Conservation (phyloP, 2,888 invertebrate species). For the Microchrysa polita region DNA sequence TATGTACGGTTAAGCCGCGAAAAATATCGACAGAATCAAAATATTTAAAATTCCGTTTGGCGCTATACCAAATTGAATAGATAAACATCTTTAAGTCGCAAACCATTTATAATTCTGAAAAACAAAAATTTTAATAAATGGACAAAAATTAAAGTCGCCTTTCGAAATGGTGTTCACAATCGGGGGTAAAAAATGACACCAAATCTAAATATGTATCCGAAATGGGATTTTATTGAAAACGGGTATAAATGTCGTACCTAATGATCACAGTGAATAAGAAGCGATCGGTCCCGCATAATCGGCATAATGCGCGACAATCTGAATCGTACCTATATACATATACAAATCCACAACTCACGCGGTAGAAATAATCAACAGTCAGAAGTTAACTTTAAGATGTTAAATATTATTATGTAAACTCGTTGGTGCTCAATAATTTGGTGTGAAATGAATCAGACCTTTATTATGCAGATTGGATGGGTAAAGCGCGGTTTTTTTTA, state of each 20-base stretch:
- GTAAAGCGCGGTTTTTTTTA: background rate
- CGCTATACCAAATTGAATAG: slow-evolving; percentile 34
- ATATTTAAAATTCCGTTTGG: slow-evolving; percentile 43
- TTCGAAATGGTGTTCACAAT: no score
- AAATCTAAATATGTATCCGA: background rate
- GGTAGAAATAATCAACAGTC: slow-evolving; percentile 5
- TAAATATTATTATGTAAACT: slow-evolving; percentile 45
- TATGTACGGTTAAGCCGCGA: background rate
- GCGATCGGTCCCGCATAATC: background rate
- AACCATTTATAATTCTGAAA: slow-evolving; percentile 29
- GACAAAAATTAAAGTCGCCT: background rate
- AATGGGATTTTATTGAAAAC: slow-evolving; percentile 25
- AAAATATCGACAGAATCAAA: slow-evolving; percentile 24
- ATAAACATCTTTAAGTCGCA: slow-evolving; percentile 34
- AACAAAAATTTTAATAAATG: slow-evolving; percentile 6
- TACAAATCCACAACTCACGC: background rate
- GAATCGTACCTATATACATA: background rate
- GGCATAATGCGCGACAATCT: background rate
- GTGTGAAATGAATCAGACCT: slow-evolving; percentile 39
- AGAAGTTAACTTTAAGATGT: slow-evolving; percentile 40
- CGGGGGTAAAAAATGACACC: background rate
- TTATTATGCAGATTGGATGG: slow-evolving; percentile 27
- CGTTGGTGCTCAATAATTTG: slow-evolving; percentile 43
- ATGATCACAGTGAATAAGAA: background rate
- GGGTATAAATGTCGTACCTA: slow-evolving; percentile 7